A percentile compares a stretch with the other conserved stretches of the same genome.
phyloP scores from a whole-genome alignment of 2,797 vertebrate species.

The Aldrovandia affinis region DNA sequence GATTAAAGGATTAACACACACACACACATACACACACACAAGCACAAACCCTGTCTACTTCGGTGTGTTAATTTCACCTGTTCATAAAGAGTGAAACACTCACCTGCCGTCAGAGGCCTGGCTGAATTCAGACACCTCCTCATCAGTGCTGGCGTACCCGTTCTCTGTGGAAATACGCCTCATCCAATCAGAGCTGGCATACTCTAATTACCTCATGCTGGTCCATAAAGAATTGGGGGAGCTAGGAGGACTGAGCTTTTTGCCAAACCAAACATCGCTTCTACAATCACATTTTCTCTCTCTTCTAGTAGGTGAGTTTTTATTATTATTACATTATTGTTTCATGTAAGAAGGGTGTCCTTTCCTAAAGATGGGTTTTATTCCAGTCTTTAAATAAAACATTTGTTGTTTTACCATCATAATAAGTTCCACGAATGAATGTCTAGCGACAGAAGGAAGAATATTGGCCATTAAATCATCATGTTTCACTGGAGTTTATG shows the following conservation, averaged over 20 bases:
- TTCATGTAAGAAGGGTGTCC: neutral
- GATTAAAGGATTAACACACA: slow-evolving; percentile 13
- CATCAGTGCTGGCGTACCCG: slow-evolving; percentile 91
- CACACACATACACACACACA: neutral
- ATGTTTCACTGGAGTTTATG: neutral
- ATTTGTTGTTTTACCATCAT: too few relatives aligned
- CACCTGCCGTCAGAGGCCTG: slow-evolving; percentile 90
- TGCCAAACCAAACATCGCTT: neutral
- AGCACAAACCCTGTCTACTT: neutral
- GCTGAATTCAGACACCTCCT: slow-evolving; percentile 92
- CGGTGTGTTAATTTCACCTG: too few relatives aligned
- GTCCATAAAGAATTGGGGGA: neutral
- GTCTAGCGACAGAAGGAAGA: neutral
- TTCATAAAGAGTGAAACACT: slow-evolving; percentile 44
- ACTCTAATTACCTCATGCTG: neutral
- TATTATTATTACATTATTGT: too few relatives aligned
- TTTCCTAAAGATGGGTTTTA: neutral
- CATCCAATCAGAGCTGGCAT: neutral
- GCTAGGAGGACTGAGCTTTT: neutral
- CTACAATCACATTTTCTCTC: neutral
- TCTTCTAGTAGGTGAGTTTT: too few relatives aligned
- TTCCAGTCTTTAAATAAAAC: neutral
- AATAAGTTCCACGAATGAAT: neutral
- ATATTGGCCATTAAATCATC: neutral
- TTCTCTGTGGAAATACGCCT: slow-evolving; percentile 79